Percentiles rank a stretch among this genome's conserved stretches.
These are phyloP conservation scores for Strix uralensis DNA, from an alignment of 2,113 vertebrate species.

Conservation along the genomic window DNA sequence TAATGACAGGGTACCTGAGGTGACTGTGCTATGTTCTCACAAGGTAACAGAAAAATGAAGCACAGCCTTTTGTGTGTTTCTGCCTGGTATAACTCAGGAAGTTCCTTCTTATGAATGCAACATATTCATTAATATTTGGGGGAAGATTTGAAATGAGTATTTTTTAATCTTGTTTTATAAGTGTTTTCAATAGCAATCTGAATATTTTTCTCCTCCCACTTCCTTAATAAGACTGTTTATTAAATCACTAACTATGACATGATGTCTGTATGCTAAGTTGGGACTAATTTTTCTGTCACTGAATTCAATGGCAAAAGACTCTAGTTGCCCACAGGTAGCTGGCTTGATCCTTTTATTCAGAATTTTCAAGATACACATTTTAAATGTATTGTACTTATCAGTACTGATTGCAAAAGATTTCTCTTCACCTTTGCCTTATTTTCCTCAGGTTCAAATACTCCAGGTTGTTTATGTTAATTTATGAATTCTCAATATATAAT, in stretches of 20 bases:
- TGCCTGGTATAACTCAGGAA: neutral
- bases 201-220: neutral
- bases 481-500: neutral
- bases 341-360: neutral
- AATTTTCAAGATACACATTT: neutral
- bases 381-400: neutral
- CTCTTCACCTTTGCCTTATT: neutral
- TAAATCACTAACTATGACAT: neutral
- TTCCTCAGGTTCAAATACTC: neutral
- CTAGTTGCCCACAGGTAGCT: neutral
- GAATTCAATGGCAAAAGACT: neutral
- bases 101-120: neutral
- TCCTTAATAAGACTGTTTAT: neutral
- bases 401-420: neutral
- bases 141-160: neutral
- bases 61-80: neutral
- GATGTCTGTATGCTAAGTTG: neutral
- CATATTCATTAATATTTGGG: neutral
- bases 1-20: neutral
- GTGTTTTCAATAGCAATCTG: neutral
- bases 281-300: neutral
- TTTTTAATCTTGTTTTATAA: neutral
- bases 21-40: neutral
- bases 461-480: neutral
- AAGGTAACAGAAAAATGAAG: neutral